A percentile compares a stretch with the other conserved stretches of the same genome.
phyloP scores from a whole-genome alignment of 2,797 vertebrate species.

The Ceyx erithaca region DNA sequence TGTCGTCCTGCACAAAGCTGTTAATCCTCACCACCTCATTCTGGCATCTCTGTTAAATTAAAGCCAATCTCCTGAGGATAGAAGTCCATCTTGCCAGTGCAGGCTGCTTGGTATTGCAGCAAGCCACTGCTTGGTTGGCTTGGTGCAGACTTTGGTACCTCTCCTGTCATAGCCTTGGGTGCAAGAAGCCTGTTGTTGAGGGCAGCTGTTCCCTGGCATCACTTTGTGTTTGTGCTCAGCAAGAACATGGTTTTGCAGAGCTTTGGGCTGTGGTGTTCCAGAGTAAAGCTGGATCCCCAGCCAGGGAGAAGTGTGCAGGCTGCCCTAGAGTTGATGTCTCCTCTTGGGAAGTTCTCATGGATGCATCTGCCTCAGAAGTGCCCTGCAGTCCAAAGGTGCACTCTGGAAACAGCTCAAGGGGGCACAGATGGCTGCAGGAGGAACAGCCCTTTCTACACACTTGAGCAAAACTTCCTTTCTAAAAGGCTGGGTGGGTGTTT shows the following conservation, averaged over 20 bases:
- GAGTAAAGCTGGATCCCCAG: neutral
- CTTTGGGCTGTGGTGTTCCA: neutral
- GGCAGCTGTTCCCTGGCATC: neutral
- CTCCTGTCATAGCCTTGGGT: neutral
- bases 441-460: neutral
- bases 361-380: neutral
- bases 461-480: constrained; percentile 8
- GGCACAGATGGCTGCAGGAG: neutral
- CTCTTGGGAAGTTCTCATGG: neutral
- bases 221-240: constrained; percentile 19
- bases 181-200: neutral
- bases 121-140: no score
- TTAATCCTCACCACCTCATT: neutral
- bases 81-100: neutral
- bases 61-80: neutral
- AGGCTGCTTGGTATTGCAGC: neutral
- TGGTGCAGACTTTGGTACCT: no score
- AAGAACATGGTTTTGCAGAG: neutral
- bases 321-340: neutral
- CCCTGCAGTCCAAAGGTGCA: neutral
- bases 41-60: neutral
- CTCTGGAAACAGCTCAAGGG: neutral
- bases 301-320: neutral
- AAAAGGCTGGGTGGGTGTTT: neutral
- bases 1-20: neutral